A percentile compares a stretch with the other conserved stretches of the same genome.
Evolutionary conservation across 2,113 vertebrate genomes (phyloP).

Genomic region (Alouatta palliata): DNA sequence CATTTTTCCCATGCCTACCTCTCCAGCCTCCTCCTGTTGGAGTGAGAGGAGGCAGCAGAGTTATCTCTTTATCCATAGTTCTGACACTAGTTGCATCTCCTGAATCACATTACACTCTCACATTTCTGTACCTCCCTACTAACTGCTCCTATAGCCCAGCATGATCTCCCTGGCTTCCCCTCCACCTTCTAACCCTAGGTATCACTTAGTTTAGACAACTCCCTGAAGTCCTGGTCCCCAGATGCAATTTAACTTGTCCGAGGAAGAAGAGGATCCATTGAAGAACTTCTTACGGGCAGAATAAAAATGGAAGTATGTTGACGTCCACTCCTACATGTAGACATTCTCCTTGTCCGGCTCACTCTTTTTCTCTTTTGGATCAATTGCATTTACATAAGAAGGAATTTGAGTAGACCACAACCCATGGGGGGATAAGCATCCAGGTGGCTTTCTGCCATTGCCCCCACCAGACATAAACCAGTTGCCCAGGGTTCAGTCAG

Average conservation of each 20-base stretch:
- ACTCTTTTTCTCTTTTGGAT: not conserved
- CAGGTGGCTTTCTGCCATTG: not conserved
- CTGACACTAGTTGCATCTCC: not conserved
- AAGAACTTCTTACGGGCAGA: not conserved
- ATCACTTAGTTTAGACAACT: not conserved
- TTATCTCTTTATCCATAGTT: not conserved
- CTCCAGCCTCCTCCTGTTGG: not conserved
- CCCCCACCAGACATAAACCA: not conserved
- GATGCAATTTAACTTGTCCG: too few relatives aligned
- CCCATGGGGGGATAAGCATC: not conserved
- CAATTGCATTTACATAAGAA: not conserved
- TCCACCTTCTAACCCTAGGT: not conserved
- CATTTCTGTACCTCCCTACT: not conserved
- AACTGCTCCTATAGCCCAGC: too few relatives aligned
- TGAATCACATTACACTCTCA: not conserved
- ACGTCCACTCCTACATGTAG: not conserved
- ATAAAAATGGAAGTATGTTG: not conserved
- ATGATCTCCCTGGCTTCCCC: not conserved
- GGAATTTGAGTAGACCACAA: not conserved
- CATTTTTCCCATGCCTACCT: not conserved
- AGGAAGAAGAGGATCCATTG: not conserved
- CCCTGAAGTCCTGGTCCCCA: not conserved
- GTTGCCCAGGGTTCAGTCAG: not conserved
- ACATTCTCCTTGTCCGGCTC: not conserved
- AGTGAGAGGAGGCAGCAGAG: not conserved